Evolutionary conservation across 2,113 vertebrate genomes (phyloP), one percentile per base, ranked within the genome.

Genomic region (Calypte anna): DNA sequence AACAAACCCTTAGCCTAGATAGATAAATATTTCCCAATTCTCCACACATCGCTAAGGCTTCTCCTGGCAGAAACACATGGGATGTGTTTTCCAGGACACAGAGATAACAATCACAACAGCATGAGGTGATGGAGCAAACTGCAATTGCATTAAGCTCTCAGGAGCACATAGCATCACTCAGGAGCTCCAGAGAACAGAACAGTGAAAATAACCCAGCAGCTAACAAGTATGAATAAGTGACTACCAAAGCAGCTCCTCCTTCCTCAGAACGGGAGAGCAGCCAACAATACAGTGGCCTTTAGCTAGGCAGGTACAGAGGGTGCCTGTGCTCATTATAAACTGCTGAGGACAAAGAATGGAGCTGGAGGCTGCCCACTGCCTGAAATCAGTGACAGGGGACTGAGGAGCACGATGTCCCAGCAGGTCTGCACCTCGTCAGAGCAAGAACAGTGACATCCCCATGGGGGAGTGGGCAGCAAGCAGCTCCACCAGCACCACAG

Each of bases 391-490:
- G 31, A 36, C 4, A 5, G 25, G 10, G 57, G 21, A 33, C 43
- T 3, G 68, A 50, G 30, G 28, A 48, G 28, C 25, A n/a, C 2
- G 2, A 7, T 5, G 3, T 22, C 16, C 54, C 17, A 5, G 1
- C 1, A 27, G 38, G 38, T 10, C 4, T 0, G 4, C 8, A 20
- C 33, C 38, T 30, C 16, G 40, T 10, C 28, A 6, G 40, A 20
- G 20, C 40, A 50, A 55, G 23, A 50, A 57, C 40, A 28, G 23
- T 3, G 12, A n/a, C 1, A 1, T 9, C 31, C 46, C 18, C 64
- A 27, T 8, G 5, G 44, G 62, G 15, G 33, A 38, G 44, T 2
- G 24, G 36, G 36, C 30, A 76, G 33, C 43, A n/a, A 6, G 23
- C 3, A 1, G 70, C 61, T 66, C 43, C 73, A n/a, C 10, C n/a